Evolutionary conservation across 2,888 invertebrate species (phyloP), one percentile per base, ranked within the genome.

Genomic region (Kuschelorhynchus macadamiae): DNA sequence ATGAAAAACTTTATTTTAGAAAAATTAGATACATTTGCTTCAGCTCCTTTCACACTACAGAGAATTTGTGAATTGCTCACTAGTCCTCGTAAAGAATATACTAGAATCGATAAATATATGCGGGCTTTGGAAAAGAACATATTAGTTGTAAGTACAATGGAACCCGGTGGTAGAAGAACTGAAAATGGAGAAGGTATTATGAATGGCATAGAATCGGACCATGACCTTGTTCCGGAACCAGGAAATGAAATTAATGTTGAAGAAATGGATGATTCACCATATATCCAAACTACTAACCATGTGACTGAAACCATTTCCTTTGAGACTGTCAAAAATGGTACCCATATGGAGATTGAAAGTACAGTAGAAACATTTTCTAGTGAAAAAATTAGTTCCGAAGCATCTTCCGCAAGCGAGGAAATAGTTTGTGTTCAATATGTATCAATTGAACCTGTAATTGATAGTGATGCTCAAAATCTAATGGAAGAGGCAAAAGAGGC

Each of bases 31-130:
- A 88, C 91, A 0, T 95, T 95, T 81, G 88, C 89, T 39, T 93
- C 96, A 53, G 96, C 97, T 5, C 98, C 98, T 0, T 98, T 98
- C 80, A 98, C 98, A 14, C 92, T 98, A 72, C 98, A 98, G 83
- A 88, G 98, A 74, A 89, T 99, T 70, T 97, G 97, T 84, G 98
- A 99, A 83, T 87, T 99, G 21, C 85, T 99, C 1, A 94, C 94
- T 2, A 90, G 91, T 74, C 98, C 98, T 1, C 89, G 92, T 17
- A 95, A 95, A 81, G 97, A 98, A 81, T 99, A 99, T 83, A 95
- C 94, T 80, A 89, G 96, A 70, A 93, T 96, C 70, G 98, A 98
- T 81, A 98, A 98, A 83, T 98, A 94, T 81, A 94, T 99, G 92
- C 87, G 98, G 66, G 98, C 98, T 0, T 87, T 99, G 67, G 98